Conservation (phyloP, 2,888 invertebrate genomes). For the Scaptomyza cyrtandrae region DNA sequence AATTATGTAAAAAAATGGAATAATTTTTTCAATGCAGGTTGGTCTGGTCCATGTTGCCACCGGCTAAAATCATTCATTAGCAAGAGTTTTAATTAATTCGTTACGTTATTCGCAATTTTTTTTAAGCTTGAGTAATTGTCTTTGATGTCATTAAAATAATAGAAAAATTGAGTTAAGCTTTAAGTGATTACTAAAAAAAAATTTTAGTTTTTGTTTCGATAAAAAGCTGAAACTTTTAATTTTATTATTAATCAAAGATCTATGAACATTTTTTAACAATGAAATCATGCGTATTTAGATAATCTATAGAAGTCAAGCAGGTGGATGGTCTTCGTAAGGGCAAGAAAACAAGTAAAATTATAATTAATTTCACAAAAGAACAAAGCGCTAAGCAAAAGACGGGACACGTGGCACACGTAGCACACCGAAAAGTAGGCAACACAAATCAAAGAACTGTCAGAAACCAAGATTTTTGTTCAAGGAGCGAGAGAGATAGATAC, state of each 20-base stretch:
- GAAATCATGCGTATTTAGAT: background rate
- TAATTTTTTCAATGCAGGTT: background rate
- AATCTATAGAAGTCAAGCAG: no score
- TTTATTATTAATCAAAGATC: no score
- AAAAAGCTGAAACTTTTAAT: background rate
- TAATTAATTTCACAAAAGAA: slow-evolving; percentile 21
- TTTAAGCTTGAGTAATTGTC: background rate
- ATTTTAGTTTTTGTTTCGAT: no score
- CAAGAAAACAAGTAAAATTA: background rate
- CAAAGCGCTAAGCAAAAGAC: slow-evolving; percentile 3
- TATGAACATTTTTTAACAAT: background rate
- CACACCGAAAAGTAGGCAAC: slow-evolving; percentile 55
- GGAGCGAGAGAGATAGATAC: background rate
- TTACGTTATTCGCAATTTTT: no score
- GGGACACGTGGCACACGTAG: slow-evolving; percentile 42
- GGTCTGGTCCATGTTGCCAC: background rate
- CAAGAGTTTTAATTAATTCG: background rate
- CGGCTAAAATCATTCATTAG: background rate
- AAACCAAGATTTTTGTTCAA: slow-evolving; percentile 30
- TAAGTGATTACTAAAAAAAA: background rate
- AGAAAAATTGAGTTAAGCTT: background rate
- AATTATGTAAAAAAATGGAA: background rate
- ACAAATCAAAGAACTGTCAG: slow-evolving; percentile 69
- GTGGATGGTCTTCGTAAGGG: no score
- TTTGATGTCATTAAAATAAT: background rate